Base-by-base conservation (phyloP, 2,797 vertebrate genomes). In the Acestrorhynchus altus region DNA sequence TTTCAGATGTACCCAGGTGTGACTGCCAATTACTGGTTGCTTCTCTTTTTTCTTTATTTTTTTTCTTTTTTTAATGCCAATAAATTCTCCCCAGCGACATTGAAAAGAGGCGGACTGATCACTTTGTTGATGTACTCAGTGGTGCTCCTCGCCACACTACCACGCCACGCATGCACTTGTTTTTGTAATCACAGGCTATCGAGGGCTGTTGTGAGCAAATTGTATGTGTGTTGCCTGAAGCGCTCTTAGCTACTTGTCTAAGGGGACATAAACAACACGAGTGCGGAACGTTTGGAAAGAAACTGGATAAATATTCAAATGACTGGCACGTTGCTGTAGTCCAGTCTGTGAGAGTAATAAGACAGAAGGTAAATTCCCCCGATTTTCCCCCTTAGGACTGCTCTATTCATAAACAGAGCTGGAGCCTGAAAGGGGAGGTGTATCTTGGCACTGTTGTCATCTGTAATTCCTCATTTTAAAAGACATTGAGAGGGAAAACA, bases 1-100 rank as follows among this genome's bases (percentile, higher is more conserved):
- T 87, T 88, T 90, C 83, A 63, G 83, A 89, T 18, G 83, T 89
- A 87, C 87, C 90, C 92, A 92, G 89, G 88, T 92, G 88, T 92
- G 88, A 90, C 89, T 87, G 89, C 82, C 87, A 90, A 87, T 89
- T 91, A 87, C 80, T 60, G 80, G 39, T 76, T 81, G 56, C 64
- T 82, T 82, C 73, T 83, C 69, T 2, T 82, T 81, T 75, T 68
- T 6, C 57, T 59, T 16, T 16, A 6, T 16, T 6, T 10, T 51
- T 8, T 4, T 9, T 11, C 22, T 79, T 77, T 57, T 70, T 72
- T 49, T 69, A 59, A 60, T 78, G 76, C 47, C 77, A 83, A 80
- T 71, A 74, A 54, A 65, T 76, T 83, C 65, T 61, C 22, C n/a
- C 77, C 79, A 81, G 74, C 81, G 68, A 86, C 81, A 70, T 13